These are phyloP conservation scores for Acronicta leporina DNA, from an alignment of 2,888 invertebrate genomes.

Conservation along the genomic window DNA sequence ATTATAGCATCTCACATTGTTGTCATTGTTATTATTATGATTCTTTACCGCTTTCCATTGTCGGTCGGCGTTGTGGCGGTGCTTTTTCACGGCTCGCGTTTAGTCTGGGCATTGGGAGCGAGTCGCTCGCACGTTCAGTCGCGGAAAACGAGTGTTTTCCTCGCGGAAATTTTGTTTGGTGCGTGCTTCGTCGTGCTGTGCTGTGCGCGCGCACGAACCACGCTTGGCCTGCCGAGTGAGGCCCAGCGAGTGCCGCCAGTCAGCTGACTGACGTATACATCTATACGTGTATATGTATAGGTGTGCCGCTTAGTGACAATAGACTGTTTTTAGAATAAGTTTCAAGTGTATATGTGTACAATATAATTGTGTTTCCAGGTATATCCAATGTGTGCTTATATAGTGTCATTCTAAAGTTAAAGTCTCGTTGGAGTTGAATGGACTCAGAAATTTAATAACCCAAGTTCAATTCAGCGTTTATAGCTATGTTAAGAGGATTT, in stretches of 20 bases:
- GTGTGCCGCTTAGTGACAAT: conserved; percentile 57
- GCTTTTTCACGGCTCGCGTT: conserved; percentile 89
- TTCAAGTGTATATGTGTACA: conserved; percentile 31
- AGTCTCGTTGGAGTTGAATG: neutral
- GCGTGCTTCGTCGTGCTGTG: conserved; percentile 73
- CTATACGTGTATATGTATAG: conserved; percentile 41
- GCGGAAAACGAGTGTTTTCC: conserved; percentile 87
- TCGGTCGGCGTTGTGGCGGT: conserved; percentile 88
- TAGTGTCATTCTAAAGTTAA: neutral
- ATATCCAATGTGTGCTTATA: conserved; percentile 13
- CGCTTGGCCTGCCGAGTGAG: conserved; percentile 64
- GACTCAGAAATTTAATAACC: neutral
- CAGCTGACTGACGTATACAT: conserved; percentile 61
- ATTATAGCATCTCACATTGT: conserved; percentile 90
- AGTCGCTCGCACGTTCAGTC: conserved; percentile 87
- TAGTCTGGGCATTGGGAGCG: conserved; percentile 89
- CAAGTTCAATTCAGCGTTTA: neutral
- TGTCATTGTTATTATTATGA: conserved; percentile 90
- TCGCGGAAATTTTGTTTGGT: conserved; percentile 78
- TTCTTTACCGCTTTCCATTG: conserved; percentile 90
- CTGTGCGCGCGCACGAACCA: conserved; percentile 71
- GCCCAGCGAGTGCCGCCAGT: conserved; percentile 47
- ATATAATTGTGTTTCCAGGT: conserved; percentile 19
- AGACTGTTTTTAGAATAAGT: conserved; percentile 44
- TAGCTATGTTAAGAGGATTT: neutral